Evolutionary conservation across 2,113 vertebrate species (phyloP).

Genomic region (Pelodiscus sinensis): DNA sequence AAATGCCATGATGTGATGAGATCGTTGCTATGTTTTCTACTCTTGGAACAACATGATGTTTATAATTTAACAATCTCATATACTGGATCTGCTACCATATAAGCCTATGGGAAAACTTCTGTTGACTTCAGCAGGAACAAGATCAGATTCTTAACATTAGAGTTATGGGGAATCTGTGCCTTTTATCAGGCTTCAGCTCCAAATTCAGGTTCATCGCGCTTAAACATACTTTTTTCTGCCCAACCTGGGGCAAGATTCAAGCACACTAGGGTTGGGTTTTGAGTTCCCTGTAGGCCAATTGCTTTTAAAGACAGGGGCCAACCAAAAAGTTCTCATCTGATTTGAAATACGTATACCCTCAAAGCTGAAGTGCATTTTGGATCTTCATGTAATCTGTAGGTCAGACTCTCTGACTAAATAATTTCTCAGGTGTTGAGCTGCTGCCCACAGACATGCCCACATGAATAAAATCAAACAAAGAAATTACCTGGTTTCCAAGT

Average conservation of each 20-base stretch:
- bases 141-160: not conserved
- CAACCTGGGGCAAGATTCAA: not conserved
- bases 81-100: not conserved
- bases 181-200: not conserved
- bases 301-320: not conserved
- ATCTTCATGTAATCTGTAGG: not conserved
- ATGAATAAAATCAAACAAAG: not conserved
- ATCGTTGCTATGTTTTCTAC: not conserved
- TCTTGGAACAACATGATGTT: not conserved
- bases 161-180: not conserved
- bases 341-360: not conserved
- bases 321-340: not conserved
- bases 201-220: not conserved
- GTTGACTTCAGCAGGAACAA: not conserved
- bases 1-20: not conserved
- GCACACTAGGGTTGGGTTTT: not conserved
- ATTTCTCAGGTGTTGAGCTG: not conserved
- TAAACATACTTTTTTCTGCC: not conserved
- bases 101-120: not conserved
- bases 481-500: fast-evolving
- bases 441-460: not conserved
- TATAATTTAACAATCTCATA: not conserved
- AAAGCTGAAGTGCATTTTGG: not conserved
- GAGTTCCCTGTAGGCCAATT: not conserved
- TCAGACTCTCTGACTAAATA: not conserved